Conservation (phyloP, 2,113 vertebrate species). For the Catharus minimus region DNA sequence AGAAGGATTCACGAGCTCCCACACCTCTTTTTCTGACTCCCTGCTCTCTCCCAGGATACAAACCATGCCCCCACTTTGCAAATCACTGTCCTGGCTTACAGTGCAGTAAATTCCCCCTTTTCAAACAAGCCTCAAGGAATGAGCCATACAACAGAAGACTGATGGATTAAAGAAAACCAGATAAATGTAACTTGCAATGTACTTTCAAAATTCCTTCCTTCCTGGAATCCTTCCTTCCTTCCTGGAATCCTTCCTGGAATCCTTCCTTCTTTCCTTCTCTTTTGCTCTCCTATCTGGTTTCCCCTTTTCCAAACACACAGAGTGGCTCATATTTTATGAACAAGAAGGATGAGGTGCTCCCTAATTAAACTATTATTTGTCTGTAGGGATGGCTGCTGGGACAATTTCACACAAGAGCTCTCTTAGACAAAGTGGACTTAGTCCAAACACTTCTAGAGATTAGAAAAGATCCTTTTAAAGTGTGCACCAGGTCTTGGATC, state of each 20-base stretch:
- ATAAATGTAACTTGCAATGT: background rate
- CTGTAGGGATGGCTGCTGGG: background rate
- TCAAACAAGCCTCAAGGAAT: background rate
- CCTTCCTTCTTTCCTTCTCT: background rate
- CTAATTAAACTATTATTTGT: background rate
- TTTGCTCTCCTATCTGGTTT: background rate
- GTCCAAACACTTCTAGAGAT: background rate
- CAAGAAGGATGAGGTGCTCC: background rate
- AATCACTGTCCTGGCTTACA: background rate
- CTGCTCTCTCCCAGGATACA: slow-evolving; percentile 33
- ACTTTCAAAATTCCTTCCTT: background rate
- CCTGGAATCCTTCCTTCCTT: background rate
- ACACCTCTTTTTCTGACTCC: background rate
- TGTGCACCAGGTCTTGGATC: fast-evolving
- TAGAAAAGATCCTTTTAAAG: background rate
- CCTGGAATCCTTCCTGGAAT: background rate
- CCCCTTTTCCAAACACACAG: background rate
- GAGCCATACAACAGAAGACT: background rate
- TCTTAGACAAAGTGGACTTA: background rate
- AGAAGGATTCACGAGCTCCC: background rate
- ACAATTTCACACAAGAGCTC: background rate
- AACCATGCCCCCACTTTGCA: background rate
- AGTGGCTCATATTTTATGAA: background rate
- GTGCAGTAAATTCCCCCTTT: slow-evolving; percentile 29
- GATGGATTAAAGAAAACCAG: background rate